Conservation (phyloP, 2,797 vertebrate species). For the Dromococcyx pavoninus region DNA sequence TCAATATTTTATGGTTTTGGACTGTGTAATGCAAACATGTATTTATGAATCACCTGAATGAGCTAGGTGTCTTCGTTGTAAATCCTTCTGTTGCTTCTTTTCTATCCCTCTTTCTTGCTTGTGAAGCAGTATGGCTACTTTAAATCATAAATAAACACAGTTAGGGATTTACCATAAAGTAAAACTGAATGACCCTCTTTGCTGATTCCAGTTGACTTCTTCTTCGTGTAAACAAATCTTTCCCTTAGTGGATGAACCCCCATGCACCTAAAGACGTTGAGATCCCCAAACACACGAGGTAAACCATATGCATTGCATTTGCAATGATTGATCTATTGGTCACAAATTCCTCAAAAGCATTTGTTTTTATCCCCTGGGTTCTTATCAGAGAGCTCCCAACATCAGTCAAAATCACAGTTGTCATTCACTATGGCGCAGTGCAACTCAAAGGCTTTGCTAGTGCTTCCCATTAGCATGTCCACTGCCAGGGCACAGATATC, state of each 20-base stretch:
- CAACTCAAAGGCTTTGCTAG: background rate
- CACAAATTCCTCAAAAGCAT: constrained; percentile 7
- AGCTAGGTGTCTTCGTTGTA: background rate
- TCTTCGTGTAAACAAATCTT: background rate
- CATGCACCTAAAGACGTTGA: background rate
- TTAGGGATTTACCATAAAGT: background rate
- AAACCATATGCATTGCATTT: background rate
- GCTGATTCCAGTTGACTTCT: background rate
- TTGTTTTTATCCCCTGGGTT: constrained; percentile 13
- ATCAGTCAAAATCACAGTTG: constrained; percentile 38
- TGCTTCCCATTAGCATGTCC: background rate
- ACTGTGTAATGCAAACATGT: background rate
- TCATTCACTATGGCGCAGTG: background rate
- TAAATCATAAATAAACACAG: background rate
- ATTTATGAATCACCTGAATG: background rate
- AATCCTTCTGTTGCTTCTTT: background rate
- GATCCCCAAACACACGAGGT: background rate
- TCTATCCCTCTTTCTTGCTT: background rate
- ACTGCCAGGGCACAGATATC: background rate
- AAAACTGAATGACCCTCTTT: background rate
- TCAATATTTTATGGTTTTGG: background rate
- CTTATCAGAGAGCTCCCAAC: constrained; percentile 30
- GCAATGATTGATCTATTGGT: constrained; percentile 25
- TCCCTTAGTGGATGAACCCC: background rate
- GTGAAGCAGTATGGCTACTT: background rate